Conservation (phyloP, 2,113 vertebrate species). For the Prionailurus bengalensis region DNA sequence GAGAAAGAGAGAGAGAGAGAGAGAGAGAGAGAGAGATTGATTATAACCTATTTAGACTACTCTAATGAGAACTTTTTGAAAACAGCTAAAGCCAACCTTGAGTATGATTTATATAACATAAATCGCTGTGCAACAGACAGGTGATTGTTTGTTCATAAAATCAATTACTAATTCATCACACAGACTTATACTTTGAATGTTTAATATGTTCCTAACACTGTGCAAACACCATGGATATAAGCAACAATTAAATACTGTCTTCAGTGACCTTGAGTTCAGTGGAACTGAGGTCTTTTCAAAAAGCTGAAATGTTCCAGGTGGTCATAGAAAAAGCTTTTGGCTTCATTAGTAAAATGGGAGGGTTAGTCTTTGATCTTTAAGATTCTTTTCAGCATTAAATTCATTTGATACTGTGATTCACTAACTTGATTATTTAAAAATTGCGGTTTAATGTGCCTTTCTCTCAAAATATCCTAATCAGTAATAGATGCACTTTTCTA, state of each 20-base stretch:
- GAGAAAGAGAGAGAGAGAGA: too few species aligned
- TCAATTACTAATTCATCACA: conserved; percentile 49
- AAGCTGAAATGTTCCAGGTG: not conserved
- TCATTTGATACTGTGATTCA: conserved; percentile 23
- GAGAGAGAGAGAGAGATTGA: too few species aligned
- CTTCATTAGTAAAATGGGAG: conserved; percentile 10
- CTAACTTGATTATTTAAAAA: conserved; percentile 52
- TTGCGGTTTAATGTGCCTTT: not conserved
- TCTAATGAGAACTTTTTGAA: conserved; percentile 39
- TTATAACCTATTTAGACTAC: not conserved
- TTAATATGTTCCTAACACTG: not conserved
- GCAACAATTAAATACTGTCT: conserved; percentile 23
- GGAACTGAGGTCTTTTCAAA: not conserved
- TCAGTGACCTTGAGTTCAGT: not conserved
- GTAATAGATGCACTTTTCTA: not conserved
- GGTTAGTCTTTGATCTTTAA: conserved; percentile 27
- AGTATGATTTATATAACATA: conserved; percentile 4
- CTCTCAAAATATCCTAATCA: conserved; percentile 52
- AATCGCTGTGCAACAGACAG: not conserved
- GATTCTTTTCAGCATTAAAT: not conserved
- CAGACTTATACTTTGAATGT: not conserved
- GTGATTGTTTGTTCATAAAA: not conserved
- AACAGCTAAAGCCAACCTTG: not conserved
- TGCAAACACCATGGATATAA: not conserved
- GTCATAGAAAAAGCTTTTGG: not conserved